These are phyloP conservation scores for Oophaga pumilio DNA, from an alignment of 2,113 vertebrate species.

Conservation along the genomic window DNA sequence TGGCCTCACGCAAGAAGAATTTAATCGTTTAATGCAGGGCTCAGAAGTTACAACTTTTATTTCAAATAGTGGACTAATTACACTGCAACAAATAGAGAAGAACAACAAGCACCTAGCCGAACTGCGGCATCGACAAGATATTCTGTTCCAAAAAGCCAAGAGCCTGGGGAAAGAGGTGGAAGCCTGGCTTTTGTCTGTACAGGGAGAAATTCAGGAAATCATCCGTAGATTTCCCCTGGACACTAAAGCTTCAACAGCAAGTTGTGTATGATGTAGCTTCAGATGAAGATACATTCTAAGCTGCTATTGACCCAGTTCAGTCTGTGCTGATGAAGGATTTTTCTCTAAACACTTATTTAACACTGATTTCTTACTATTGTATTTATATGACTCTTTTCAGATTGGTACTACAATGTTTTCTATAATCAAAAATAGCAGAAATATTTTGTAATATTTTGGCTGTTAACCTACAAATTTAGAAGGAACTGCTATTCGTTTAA, in stretches of 20 bases:
- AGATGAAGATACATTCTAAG: background rate
- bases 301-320: conserved; percentile 9
- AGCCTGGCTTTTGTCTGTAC: conserved; percentile 71
- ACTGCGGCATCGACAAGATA: conserved; percentile 72
- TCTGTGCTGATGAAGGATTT: conserved; percentile 24
- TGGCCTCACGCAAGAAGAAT: conserved; percentile 74
- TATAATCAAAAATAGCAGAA: background rate
- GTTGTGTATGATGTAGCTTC: background rate
- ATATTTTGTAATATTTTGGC: background rate
- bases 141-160: conserved; percentile 67
- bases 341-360: background rate
- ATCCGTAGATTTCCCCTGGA: conserved; percentile 52
- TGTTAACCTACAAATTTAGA: background rate
- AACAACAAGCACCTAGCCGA: conserved; percentile 71
- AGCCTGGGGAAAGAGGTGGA: conserved; percentile 68
- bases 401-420: background rate
- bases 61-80: conserved; percentile 46
- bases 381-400: background rate
- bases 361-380: background rate
- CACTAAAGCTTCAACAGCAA: conserved; percentile 11
- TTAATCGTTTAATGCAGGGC: conserved; percentile 73
- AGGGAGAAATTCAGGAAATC: conserved; percentile 71
- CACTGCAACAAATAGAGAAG: conserved; percentile 57
- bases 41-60: conserved; percentile 30
- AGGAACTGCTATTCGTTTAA: background rate